Evolutionary conservation across 23 tunicate species (phyloP).

Genomic region (Diplosoma virens): DNA sequence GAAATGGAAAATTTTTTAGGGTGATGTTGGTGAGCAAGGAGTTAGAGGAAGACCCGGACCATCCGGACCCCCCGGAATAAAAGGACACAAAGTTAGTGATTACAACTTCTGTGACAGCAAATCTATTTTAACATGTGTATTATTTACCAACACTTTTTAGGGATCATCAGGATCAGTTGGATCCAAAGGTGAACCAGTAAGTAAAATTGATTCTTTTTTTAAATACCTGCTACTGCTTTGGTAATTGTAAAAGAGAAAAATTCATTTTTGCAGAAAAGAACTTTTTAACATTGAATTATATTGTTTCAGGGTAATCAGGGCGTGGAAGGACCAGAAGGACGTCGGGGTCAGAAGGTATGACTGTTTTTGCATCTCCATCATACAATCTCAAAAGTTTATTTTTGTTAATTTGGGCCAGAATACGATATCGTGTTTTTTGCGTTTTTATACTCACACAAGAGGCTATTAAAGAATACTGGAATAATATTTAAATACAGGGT

Average conservation of each 20-base stretch:
- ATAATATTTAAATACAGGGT: no score
- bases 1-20: slow-evolving; percentile 50
- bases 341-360: slow-evolving; percentile 42
- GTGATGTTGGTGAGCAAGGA: slow-evolving; percentile 68
- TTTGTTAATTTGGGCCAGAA: no score
- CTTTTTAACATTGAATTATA: background rate
- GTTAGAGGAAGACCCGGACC: slow-evolving; percentile 69
- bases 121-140: background rate
- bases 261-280: no score
- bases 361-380: no score
- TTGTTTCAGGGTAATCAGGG: background rate
- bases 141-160: slow-evolving; percentile 36
- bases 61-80: slow-evolving; percentile 67
- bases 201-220: background rate
- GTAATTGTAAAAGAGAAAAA: no score
- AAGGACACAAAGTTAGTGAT: slow-evolving; percentile 82
- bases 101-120: background rate
- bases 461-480: no score
- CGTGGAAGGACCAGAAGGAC: slow-evolving; percentile 65
- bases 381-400: no score
- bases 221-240: background rate
- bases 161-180: slow-evolving; percentile 70
- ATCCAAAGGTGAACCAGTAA: slow-evolving; percentile 78
- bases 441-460: no score
- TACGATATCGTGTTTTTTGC: no score